Conservation (phyloP, 2,113 vertebrate species). For the Suncus etruscus region DNA sequence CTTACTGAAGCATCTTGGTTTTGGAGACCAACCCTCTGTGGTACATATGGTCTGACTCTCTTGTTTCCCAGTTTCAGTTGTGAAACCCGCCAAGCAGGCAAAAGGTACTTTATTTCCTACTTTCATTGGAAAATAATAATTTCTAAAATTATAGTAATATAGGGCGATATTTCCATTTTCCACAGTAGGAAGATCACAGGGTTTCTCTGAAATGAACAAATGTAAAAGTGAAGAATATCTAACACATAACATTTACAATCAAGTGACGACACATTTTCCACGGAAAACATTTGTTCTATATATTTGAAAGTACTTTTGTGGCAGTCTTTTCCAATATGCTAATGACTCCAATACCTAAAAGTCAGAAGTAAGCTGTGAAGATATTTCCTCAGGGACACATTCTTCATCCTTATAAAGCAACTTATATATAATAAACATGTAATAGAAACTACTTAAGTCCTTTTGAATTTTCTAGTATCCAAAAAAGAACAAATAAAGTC, state of each 20-base stretch:
- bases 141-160: constrained; percentile 87
- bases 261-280: background rate
- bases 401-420: background rate
- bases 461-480: constrained; percentile 7
- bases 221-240: background rate
- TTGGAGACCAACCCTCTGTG: constrained; percentile 84
- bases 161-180: constrained; percentile 85
- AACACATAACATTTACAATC: background rate
- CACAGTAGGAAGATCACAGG: constrained; percentile 84
- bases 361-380: background rate
- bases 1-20: constrained; percentile 86
- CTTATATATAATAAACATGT: background rate
- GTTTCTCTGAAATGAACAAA: constrained; percentile 81
- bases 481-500: background rate
- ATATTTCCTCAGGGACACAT: background rate
- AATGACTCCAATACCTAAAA: background rate
- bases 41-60: constrained; percentile 83
- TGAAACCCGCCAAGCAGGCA: constrained; percentile 84
- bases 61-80: constrained; percentile 83
- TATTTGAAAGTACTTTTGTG: background rate
- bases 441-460: background rate
- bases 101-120: constrained; percentile 80
- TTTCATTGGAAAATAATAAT: constrained; percentile 86
- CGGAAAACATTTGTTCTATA: background rate
- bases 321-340: background rate